Evolutionary conservation across 1,140 invertebrate species (phyloP), one percentile per base, ranked within the genome.

Genomic region (Drosophila kepulauana): DNA sequence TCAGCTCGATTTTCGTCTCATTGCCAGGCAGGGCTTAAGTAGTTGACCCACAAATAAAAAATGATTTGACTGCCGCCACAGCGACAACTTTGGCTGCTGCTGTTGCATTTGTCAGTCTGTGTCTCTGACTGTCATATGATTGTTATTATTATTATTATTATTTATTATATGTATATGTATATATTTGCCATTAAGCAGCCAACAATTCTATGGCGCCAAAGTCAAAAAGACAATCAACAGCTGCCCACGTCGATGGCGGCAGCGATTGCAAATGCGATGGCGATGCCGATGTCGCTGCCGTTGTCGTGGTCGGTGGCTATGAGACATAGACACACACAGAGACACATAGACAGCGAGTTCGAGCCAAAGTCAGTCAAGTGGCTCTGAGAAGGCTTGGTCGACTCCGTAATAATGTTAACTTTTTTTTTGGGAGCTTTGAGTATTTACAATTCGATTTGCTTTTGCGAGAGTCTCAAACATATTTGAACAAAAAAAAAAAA

Each of bases 221-320:
- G 85, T 88, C 84, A 88, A 88, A 87, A 75, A 88, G 77, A 88
- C 84, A 88, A 88, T 88, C 84, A 88, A 77, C 85, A 88, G 82
- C 84, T 89, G 84, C 85, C 85, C 84, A 87, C 84, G 64, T 85
- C 57, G 65, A 76, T 67, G 70, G 59, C 78, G 73, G 63, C 79
- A 56, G 64, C 54, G 64, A 61, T 61, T 59, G 70, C 56, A 46
- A 51, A 33, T 68, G 65, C 65, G 38, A 46, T 13, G 16, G 54
- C 43, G 57, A 33, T 10, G 16, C 43, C 43, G 56, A 59, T 15
- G 13, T 16, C 13, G 64, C 20, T 25, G 20, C 20, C 20, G 20
- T 25, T 25, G 20, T 25, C 20, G 3, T 25, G 4, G 20, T 25
- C 20, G 20, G 20, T 20, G 20, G 3, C 20, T 25, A 25, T 25